Base-by-base conservation (phyloP, 2,888 invertebrate genomes). In the Quadroppia sp. region DNA sequence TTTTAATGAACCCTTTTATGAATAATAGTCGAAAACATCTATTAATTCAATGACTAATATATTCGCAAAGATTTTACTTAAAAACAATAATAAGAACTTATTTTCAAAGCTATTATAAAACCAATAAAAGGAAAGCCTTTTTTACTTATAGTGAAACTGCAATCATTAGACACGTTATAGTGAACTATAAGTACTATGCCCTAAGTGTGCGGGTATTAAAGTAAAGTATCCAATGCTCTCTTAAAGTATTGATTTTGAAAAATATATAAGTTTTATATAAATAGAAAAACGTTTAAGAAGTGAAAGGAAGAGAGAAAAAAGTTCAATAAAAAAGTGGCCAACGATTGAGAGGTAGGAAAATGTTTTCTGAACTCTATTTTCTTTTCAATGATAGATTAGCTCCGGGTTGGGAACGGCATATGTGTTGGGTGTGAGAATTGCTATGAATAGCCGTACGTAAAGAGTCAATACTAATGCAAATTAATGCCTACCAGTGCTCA, bases 81-180 rank as follows among this genome's bases (percentile, higher is more conserved):
- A 25, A 59, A 53, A 32, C 28, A 59, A 59, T 59, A 59, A 36
- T 23, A 53, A 23, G 48, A 64, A 36, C 36, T 64, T 64, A 64
- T 64, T 64, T 64, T 64, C 20, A 64, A 36, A 64, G 23, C 61
- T 36, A 64, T 36, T 64, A 64, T 36, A 32, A 64, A 64, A 36
- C 61, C 32, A 59, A 64, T 64, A 64, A 64, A 64, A 64, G 20
- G 32, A 64, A 64, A 20, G 36, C 32, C 32, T 64, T 36, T 13
- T 30, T 36, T 64, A 30, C 20, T 64, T 64, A 64, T 64, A 64
- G 61, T 64, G 20, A 9, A 45, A 45, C 15, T 45, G 11, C 6
- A 45, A 45, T 15, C 6, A 36, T 36, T 36, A 36, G 36, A 36
- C 36, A 36, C 9, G 4, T 36, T 36, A 7, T 36, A 36, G 6